Evolutionary conservation across 2,888 invertebrate genomes (phyloP), one percentile per base, ranked within the genome.

Genomic region (Unio pictorum): DNA sequence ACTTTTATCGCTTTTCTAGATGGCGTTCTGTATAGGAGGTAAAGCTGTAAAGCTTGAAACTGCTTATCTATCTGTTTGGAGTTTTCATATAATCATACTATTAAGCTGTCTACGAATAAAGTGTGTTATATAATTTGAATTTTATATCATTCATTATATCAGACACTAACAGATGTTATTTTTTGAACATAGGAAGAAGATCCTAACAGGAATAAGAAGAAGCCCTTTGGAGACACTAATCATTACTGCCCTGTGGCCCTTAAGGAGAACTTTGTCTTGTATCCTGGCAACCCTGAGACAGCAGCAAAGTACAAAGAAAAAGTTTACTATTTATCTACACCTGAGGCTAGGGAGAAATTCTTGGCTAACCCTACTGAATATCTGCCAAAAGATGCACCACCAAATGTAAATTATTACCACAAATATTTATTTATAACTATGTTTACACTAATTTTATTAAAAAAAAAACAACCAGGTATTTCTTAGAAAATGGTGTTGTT

Each of bases 241-340:
- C 84, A 88, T 76, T 90, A 87, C 81, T 90, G 90, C 77, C 90
- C 90, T 7, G 90, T 90, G 17, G 75, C 84, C 26, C 82, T 90
- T 56, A 85, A 86, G 61, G 88, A 90, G 64, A 84, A 80, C 61
- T 76, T 80, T 64, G 84, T 90, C 7, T 80, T 90, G 65, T 86
- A 83, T 69, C 90, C 90, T 3, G 90, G 90, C 28, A 89, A 89
- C 73, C 87, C 89, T 30, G 90, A 90, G 71, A 73, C 84, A 28
- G 84, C 88, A 6, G 84, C 87, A 55, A 87, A 86, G 67, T 90
- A 86, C 76, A 73, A 88, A 58, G 89, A 89, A 71, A 89, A 87
- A 67, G 81, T 87, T 23, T 90, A 90, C 76, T 89, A 89, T 73
- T 83, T 90, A 66, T 85, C 89, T 1, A 79, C 84, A 30, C 70